Base-by-base conservation (phyloP, 2,797 vertebrate genomes). In the Schizopygopsis malacanthus region DNA sequence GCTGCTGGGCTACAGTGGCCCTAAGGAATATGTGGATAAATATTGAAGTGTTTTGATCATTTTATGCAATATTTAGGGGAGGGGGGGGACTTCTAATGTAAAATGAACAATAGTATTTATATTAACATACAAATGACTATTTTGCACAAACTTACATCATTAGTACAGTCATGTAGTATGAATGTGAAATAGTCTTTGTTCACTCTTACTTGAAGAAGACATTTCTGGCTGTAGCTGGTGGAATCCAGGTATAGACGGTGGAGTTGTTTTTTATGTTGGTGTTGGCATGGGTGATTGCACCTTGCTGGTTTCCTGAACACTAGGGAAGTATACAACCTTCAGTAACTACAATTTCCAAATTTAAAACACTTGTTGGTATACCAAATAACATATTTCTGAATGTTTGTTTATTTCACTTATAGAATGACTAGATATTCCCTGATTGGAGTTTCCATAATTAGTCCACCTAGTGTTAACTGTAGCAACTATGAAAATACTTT, bases 221-320 rank as follows among this genome's bases (percentile, higher is more conserved):
- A 3, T 77, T 87, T 33, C 65, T 70, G 2, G 22, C 10, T 11
- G 86, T 80, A 18, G 79, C 43, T 2, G 93, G 90, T 2, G 93
- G 90, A 1, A 91, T 90, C 94, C 94, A 95, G 77, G 87, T 90
- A 85, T 91, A 95, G 1, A 89, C 82, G 0, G 91, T 92, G 45
- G 69, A n/a, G 86, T 91, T 92, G 82, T 85, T 91, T 91, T 95
- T 94, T 18, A 90, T 18, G 70, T 92, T 91, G 84, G 78, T 93
- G 92, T 94, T 95, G 73, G 92, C 86, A 69, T 95, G 93, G 73
- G 92, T 94, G 33, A 95, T 71, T 33, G 94, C 93, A 39, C 92
- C 91, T 41, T 82, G 20, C 3, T 81, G 73, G 69, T 93, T 94
- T 71, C 87, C 91, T 67, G 93, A 87, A 56, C 94, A 95, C 93